Evolutionary conservation across 2,113 vertebrate species (phyloP), one percentile per base, ranked within the genome.

Genomic region (Melanostigma gelatinosum): DNA sequence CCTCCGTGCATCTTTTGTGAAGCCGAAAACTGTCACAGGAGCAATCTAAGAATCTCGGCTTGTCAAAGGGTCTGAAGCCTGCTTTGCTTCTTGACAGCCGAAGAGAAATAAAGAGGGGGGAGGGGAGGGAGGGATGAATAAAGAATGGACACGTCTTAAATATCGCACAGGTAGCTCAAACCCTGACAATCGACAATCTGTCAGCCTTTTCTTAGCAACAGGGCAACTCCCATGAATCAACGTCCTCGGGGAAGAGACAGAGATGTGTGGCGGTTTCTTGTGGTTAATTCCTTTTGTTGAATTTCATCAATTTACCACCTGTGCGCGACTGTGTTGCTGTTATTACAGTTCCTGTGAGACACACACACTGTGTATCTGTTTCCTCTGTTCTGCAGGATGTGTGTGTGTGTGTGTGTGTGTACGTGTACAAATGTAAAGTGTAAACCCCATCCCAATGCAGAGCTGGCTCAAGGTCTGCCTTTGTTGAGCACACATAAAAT

Each of bases 231-330:
- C 48, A 82, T 71, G 74, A 86, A 79, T 85, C 66, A 57, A 68
- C 34, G 10, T 74, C 73, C 85, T 73, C 40, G 0, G 75, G 85
- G 57, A 73, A 24, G 75, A 83, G 80, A 75, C 63, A 65, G 61
- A 66, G 66, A 76, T 73, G 57, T 66, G 72, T 57, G 80, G 72
- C 77, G 55, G 62, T 75, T 86, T 85, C 50, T 72, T 58, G 60
- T 76, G 58, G 79, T 63, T 76, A 74, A 80, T 84, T 91, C 38
- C 16, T 72, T 88, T 36, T 60, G 63, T 63, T 72, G 63, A 55
- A 72, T 82, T 84, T 85, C 73, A 84, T 83, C 79, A 79, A 83
- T 91, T 80, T 72, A 52, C 74, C 83, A 77, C 80, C 75, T 74
- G 77, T 50, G 84, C 42, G 85, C 54, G 10, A 58, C 52, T 24